Conservation (phyloP, 2,888 invertebrate species). For the Sialis lutaria region DNA sequence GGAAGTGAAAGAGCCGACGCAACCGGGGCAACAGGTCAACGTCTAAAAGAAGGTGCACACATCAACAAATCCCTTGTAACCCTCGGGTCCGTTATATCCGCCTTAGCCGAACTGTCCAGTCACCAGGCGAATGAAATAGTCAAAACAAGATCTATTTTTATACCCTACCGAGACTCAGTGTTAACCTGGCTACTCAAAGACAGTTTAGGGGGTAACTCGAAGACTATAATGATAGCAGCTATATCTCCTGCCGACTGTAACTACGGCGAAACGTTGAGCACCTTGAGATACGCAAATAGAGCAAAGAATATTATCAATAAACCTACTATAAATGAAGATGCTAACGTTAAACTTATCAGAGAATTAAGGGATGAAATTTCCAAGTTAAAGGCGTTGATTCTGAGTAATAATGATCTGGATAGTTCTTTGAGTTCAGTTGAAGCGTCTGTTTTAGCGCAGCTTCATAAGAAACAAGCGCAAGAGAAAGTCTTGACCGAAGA, state of each 20-base stretch:
- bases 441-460: conserved; percentile 56
- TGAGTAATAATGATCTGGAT: conserved; percentile 49
- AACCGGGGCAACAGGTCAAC: conserved; percentile 78
- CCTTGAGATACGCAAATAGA: conserved; percentile 71
- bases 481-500: conserved; percentile 78
- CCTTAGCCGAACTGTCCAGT: conserved; percentile 52
- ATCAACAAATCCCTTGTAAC: conserved; percentile 83
- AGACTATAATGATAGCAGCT: conserved; percentile 83
- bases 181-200: conserved; percentile 80
- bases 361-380: conserved; percentile 74
- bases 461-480: conserved; percentile 80
- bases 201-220: conserved; percentile 76
- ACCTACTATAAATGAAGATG: conserved; percentile 79
- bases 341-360: conserved; percentile 72
- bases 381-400: conserved; percentile 57
- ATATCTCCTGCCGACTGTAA: conserved; percentile 57
- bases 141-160: conserved; percentile 36
- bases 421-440: conserved; percentile 27
- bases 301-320: conserved; percentile 86
- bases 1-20: conserved; percentile 81
- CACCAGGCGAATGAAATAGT: conserved; percentile 18
- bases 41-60: conserved; percentile 78
- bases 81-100: conserved; percentile 73
- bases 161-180: conserved; percentile 77
- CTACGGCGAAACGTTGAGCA: conserved; percentile 74